Conservation (phyloP, 2,113 vertebrate genomes). For the Hippocampus barbouri region DNA sequence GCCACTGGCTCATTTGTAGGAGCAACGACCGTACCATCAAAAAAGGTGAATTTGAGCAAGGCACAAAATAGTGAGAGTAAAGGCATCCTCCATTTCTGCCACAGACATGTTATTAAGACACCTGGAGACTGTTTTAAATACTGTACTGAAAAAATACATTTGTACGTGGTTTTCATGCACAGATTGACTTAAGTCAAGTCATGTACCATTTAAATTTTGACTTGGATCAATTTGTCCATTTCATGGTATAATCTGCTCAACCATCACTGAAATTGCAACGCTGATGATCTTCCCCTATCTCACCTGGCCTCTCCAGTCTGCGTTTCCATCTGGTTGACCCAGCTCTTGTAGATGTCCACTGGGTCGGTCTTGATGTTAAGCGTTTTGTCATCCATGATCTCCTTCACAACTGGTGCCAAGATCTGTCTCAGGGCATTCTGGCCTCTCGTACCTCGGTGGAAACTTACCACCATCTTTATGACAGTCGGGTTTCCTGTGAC, state of each 20-base stretch:
- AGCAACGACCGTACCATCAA: no score
- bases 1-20: no score
- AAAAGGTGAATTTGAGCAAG: no score
- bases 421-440: conserved; percentile 95
- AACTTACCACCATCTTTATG: conserved; percentile 99
- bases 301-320: conserved; percentile 97
- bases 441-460: conserved; percentile 92
- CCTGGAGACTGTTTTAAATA: not conserved
- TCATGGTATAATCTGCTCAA: not conserved
- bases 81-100: no score
- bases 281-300: conserved; percentile 4
- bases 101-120: not conserved
- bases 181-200: not conserved
- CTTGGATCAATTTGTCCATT: not conserved
- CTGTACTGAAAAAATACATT: not conserved
- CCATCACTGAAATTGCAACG: not conserved
- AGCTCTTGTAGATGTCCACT: conserved; percentile 96
- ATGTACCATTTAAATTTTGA: not conserved
- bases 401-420: conserved; percentile 90
- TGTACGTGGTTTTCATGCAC: not conserved
- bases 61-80: not conserved
- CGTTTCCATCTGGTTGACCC: conserved; percentile 99
- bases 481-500: conserved; percentile 96
- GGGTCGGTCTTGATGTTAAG: conserved; percentile 98
- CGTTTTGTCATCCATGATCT: conserved; percentile 94